A percentile compares a stretch with the other conserved stretches of the same genome.
These are phyloP conservation scores for Acanthochromis polyacanthus DNA, from an alignment of 2,113 vertebrate species.

Conservation along the genomic window DNA sequence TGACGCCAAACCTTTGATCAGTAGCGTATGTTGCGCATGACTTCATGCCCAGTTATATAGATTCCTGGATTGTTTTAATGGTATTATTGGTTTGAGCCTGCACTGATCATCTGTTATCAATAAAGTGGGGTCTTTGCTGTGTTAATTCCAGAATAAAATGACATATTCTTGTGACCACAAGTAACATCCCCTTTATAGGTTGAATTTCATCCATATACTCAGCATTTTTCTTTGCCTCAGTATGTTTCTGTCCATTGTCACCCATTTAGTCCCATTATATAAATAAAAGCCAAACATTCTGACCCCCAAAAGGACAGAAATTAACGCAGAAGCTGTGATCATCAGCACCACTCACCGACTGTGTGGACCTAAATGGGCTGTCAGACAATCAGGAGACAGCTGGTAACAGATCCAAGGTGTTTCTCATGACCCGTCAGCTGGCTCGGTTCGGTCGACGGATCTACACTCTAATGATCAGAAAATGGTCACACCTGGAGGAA, in stretches of 20 bases:
- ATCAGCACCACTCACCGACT: too few relatives aligned
- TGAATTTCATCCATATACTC: not conserved
- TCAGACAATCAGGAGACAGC: not conserved
- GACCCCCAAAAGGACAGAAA: too few relatives aligned
- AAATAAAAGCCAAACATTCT: too few relatives aligned
- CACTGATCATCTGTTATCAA: not conserved
- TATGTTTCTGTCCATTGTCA: not conserved
- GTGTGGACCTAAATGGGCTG: too few relatives aligned
- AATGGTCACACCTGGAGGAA: not conserved
- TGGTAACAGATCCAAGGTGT: not conserved
- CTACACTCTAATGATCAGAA: not conserved
- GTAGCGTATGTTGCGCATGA: not conserved
- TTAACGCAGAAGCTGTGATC: too few relatives aligned
- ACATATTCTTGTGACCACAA: slow-evolving; percentile 1
- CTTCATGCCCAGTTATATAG: not conserved
- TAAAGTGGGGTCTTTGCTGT: not conserved
- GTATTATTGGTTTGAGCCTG: too few relatives aligned
- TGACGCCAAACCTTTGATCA: too few relatives aligned
- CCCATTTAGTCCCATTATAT: not conserved
- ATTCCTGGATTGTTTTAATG: too few relatives aligned
- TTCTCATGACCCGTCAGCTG: slow-evolving; percentile 6
- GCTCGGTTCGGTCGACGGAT: not conserved
- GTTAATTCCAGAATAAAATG: not conserved
- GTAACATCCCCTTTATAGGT: not conserved
- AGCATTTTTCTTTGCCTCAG: not conserved